Base-by-base conservation (phyloP, 2,113 vertebrate genomes). In the Sylvia atricapilla region DNA sequence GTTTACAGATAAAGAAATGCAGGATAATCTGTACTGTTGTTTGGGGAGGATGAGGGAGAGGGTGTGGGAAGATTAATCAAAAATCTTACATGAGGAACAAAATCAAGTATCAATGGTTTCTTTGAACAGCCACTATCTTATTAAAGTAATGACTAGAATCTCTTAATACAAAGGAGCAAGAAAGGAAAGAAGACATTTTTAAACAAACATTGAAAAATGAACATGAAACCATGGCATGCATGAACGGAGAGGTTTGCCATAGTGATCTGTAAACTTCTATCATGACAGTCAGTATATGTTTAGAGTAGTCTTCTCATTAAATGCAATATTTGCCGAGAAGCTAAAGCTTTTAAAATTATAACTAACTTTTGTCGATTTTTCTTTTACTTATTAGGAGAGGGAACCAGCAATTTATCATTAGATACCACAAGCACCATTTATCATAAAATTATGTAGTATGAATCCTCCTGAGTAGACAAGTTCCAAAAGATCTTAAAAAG, bases 1-100 rank as follows among this genome's bases (percentile, higher is more conserved):
- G 28, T 9, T 11, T 74, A 46, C 25, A 21, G 28, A 66, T 52
- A 74, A 91, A 81, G 13, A 95, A 41, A 64, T 31, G 21, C 16
- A 56, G 9, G 27, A 70, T 35, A 47, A 66, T 7, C 25, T 76
- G 8, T 18, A 60, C 7, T 66, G 15, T 50, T 47, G 12, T 41
- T 49, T 70, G 30, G 7, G 10, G 11, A 49, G 41, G 4, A 11
- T 0, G 1, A 68, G 10, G 10, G 4, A 19, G 16, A 76, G 17
- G 21, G 28, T 53, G 20, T 69, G 23, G 23, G 44, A 13, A 52
- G 13, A 19, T 52, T 67, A 67, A 60, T 67, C 2, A 60, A 64
- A 94, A 84, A n/a, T 58, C 46, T 84, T 67, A 55, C 19, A 30
- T 7, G 33, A 90, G 56, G 37, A 39, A 17, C 14, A 66, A 86